A percentile compares a stretch with the other conserved stretches of the same genome.
These are phyloP conservation scores for Antechinus flavipes DNA, from an alignment of 2,113 vertebrate species.

Conservation along the genomic window DNA sequence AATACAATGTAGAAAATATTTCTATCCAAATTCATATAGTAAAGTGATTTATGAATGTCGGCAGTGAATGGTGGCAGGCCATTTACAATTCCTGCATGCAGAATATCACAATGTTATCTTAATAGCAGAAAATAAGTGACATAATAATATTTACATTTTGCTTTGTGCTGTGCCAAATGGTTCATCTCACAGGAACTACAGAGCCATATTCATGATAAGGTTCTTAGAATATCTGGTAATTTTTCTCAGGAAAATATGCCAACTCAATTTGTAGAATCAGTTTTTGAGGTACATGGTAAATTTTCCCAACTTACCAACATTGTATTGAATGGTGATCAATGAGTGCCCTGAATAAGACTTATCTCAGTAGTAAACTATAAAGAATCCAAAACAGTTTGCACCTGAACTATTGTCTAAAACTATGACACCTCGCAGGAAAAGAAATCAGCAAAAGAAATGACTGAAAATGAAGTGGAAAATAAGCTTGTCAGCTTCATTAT, in stretches of 20 bases:
- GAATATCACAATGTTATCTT: constrained; percentile 98
- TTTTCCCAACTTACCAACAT: constrained; percentile 99
- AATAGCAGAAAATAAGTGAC: constrained; percentile 97
- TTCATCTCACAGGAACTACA: constrained; percentile 98
- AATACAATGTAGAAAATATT: constrained; percentile 98
- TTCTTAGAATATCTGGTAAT: constrained; percentile 98
- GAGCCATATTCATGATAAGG: constrained; percentile 97
- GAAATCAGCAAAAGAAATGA: no score
- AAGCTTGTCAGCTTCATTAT: no score
- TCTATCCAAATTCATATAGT: constrained; percentile 96
- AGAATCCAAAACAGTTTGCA: constrained; percentile 96
- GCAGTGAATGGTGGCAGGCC: constrained; percentile 93
- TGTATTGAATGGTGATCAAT: constrained; percentile 98
- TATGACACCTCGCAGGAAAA: no score
- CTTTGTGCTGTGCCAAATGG: constrained; percentile 94
- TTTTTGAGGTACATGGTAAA: constrained; percentile 99
- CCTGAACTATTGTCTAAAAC: no score
- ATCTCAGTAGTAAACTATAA: constrained; percentile 99
- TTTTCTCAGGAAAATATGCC: constrained; percentile 99
- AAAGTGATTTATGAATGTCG: constrained; percentile 99
- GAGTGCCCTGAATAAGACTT: constrained; percentile 99
- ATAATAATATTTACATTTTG: constrained; percentile 99
- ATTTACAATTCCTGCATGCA: constrained; percentile 97
- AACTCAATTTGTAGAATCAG: constrained; percentile 98
- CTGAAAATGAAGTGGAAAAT: no score